Evolutionary conservation across 2,888 invertebrate species (phyloP), one percentile per base, ranked within the genome.

Genomic region (Liopterus haemorrhoidalis): DNA sequence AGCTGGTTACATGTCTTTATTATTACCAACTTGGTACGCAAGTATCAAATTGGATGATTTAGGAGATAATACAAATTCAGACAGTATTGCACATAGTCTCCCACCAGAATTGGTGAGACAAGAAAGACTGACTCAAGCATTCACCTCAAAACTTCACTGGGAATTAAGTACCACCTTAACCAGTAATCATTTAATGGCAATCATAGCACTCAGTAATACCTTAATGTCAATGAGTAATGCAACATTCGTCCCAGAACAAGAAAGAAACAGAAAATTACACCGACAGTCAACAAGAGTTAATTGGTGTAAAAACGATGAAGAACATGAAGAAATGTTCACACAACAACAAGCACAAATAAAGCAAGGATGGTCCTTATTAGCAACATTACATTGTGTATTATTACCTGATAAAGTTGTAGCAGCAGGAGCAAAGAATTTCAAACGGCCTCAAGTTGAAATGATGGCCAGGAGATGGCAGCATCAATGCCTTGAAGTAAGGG

Each of bases 381-480:
- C 97, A 0, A 94, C 97, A 0, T 74, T 97, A 35, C 97, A 99
- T 68, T 96, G 96, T 61, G 93, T 97, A 18, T 74, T 96, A 33
- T 71, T 99, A 48, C 96, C 97, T 0, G 96, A 97, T 59, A 90
- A 93, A 65, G 86, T 68, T 14, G 62, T 68, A 46, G 70, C 60
- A 57, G 68, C 75, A 61, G 85, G 85, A 22, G 81, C 84, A 0
- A 82, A 80, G 65, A 78, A 78, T 49, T 94, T 91, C 69, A 91
- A 94, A 63, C 79, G 92, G n/a, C 95, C 96, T 0, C 90, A 92
- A 68, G 91, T 99, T 3, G 97, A 99, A 69, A 90, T 95, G 82
- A 76, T 99, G 74, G 97, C 96, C 1, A 81, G 95, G 12, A 76
- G 95, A 49, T 99, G 99, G 99, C 97, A 99, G 66, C 97, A 99